phyloP scores from a whole-genome alignment of 2,797 vertebrate genomes.

The Melanogrammus aeglefinus region DNA sequence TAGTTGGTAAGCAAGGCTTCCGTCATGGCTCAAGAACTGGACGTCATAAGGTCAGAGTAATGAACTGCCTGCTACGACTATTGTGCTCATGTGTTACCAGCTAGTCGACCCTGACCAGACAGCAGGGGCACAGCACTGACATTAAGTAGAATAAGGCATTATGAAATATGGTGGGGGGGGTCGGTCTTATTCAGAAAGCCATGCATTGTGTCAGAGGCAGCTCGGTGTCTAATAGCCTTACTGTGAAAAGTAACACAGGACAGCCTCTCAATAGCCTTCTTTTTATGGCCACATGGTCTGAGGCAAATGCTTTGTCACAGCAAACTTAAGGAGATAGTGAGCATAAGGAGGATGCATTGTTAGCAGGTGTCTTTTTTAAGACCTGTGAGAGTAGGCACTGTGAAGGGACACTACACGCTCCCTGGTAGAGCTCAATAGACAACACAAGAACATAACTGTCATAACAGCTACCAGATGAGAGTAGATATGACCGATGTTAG shows the following conservation, averaged over 20 bases:
- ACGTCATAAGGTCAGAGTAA: conserved; percentile 10
- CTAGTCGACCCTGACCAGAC: conserved; percentile 20
- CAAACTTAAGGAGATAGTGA: conserved; percentile 9
- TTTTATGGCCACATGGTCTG: neutral
- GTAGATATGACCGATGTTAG: neutral
- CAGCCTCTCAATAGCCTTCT: conserved; percentile 2
- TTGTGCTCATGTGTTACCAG: conserved; percentile 15
- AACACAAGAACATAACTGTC: neutral
- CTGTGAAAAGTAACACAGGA: conserved; percentile 38
- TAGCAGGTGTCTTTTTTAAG: conserved; percentile 17
- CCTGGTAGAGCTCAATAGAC: neutral
- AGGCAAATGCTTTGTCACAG: conserved; percentile 5
- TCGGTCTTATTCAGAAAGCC: conserved; percentile 49
- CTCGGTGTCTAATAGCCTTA: conserved; percentile 64
- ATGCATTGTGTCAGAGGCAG: conserved; percentile 68
- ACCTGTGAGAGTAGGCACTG: conserved; percentile 47
- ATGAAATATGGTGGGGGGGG: conserved; percentile 30
- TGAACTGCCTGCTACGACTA: conserved; percentile 13
- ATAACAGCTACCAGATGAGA: neutral
- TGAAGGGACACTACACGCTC: conserved; percentile 20
- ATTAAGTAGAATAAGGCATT: conserved; percentile 55
- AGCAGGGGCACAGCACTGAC: conserved; percentile 36
- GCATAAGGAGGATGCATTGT: neutral
- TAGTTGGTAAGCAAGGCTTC: conserved; percentile 24
- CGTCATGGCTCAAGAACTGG: conserved; percentile 9